Percentiles rank a stretch among this genome's conserved stretches.
Evolutionary conservation across 2,888 invertebrate genomes (phyloP).

Genomic region (Ptilodon capucinus): DNA sequence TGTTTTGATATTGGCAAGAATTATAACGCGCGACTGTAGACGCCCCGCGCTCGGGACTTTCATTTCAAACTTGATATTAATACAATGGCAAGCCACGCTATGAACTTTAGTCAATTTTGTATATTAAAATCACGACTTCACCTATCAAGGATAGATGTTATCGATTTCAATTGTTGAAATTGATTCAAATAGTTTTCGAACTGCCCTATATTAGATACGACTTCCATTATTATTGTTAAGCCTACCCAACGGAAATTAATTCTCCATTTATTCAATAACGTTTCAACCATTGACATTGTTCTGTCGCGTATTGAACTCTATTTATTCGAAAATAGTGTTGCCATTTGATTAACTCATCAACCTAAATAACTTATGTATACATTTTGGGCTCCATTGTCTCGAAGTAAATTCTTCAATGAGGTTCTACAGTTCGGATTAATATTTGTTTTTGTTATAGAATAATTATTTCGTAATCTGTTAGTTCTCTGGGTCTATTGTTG

Average conservation of each 20-base stretch:
- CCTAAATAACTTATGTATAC: background rate
- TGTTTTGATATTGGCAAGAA: no score
- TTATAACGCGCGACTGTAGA: no score
- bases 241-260: background rate
- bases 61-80: no score
- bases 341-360: background rate
- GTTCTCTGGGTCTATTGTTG: no score
- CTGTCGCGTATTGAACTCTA: background rate
- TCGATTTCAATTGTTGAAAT: background rate
- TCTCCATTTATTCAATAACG: background rate
- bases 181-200: background rate
- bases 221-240: no score
- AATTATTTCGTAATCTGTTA: no score
- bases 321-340: background rate
- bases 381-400: background rate
- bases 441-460: background rate
- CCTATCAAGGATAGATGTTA: background rate
- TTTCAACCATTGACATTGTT: background rate
- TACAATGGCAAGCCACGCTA: background rate
- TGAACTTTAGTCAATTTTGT: background rate
- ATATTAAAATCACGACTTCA: background rate
- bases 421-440: background rate
- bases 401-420: background rate
- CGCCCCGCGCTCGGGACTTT: no score
- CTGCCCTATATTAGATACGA: background rate